phyloP scores from a whole-genome alignment of 2,797 vertebrate genomes.

The Hippopotamyrus pictus region DNA sequence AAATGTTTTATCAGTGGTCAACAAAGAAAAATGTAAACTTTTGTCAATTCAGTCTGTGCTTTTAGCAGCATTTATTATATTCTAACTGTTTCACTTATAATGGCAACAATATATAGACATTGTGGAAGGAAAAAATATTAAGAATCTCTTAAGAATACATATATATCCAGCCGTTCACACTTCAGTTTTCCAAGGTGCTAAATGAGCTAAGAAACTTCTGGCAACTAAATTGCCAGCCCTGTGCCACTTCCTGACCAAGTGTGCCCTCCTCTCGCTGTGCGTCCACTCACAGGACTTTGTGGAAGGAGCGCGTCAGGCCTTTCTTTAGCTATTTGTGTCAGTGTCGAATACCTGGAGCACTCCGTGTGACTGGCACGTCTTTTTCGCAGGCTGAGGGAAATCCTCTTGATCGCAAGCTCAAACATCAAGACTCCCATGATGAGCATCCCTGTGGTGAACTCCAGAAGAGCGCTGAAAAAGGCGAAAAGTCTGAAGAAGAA shows the following conservation, averaged over 20 bases:
- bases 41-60: background rate
- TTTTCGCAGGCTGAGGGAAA: conserved; percentile 77
- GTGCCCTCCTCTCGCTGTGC: background rate
- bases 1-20: background rate
- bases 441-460: conserved; percentile 81
- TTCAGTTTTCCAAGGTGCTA: background rate
- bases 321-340: background rate
- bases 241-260: too few relatives aligned
- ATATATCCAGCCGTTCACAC: background rate
- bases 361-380: background rate
- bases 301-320: background rate
- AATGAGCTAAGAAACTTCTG: background rate
- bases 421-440: conserved; percentile 96
- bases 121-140: background rate
- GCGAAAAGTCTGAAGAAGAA: conserved; percentile 75
- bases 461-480: conserved; percentile 72
- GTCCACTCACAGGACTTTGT: background rate
- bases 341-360: background rate
- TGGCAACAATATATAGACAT: background rate
- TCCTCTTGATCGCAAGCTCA: conserved; percentile 82
- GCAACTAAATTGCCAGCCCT: background rate
- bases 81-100: background rate
- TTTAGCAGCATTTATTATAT: background rate
- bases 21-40: background rate
- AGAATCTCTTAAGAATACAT: background rate